Conservation (phyloP, 2,888 invertebrate species). For the Troides aeacus region DNA sequence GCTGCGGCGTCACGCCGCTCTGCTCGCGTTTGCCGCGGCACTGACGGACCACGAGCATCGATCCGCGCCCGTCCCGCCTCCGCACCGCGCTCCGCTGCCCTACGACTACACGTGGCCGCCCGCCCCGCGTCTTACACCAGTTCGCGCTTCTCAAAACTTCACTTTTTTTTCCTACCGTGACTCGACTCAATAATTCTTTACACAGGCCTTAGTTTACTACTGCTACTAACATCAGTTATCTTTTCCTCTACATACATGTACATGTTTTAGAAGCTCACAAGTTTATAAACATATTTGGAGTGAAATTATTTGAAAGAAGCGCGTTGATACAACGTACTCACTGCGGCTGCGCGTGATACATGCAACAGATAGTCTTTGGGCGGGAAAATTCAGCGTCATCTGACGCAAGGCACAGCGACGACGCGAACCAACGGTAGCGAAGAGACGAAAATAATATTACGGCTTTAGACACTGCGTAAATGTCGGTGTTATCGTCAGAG, state of each 20-base stretch:
- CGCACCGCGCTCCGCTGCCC: constrained; percentile 51
- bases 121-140: constrained; percentile 36
- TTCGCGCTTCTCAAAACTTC: constrained; percentile 37
- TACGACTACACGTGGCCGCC: constrained; percentile 42
- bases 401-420: constrained; percentile 48
- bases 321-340: constrained; percentile 38
- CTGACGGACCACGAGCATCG: constrained; percentile 50
- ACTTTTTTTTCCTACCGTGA: constrained; percentile 9
- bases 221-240: neutral
- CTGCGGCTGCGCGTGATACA: constrained; percentile 60
- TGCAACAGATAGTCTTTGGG: constrained; percentile 73
- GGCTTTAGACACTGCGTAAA: constrained; percentile 65
- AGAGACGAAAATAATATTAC: constrained; percentile 64
- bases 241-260: constrained; percentile 26
- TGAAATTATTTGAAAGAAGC: constrained; percentile 47
- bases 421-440: constrained; percentile 50
- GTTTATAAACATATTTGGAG: neutral
- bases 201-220: neutral
- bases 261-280: neutral
- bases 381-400: constrained; percentile 71
- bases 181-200: constrained; percentile 9
- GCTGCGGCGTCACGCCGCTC: constrained; percentile 71
- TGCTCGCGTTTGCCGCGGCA: constrained; percentile 74
- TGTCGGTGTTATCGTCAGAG: constrained; percentile 53
- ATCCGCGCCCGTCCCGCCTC: constrained; percentile 36